Evolutionary conservation across 35 echinoderm and acorn worm genomes (phyloP).

Genomic region (Lytechinus pictus): DNA sequence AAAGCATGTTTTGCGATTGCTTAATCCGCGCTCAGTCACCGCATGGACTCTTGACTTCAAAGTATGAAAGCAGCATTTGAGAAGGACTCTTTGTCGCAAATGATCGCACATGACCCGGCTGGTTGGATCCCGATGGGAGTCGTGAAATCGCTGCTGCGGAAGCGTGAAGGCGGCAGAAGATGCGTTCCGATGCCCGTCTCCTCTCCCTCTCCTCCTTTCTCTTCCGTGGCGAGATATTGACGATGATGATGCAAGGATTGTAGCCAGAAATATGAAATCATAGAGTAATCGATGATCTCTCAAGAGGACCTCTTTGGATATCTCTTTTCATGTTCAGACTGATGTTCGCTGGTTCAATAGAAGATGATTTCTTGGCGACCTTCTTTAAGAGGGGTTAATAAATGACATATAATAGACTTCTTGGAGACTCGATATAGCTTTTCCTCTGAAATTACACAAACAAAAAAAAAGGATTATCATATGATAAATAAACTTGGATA

Average conservation of each 20-base stretch:
- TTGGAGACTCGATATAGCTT: background rate
- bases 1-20: background rate
- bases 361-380: background rate
- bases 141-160: constrained; percentile 15
- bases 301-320: background rate
- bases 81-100: background rate
- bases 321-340: background rate
- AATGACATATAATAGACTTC: background rate
- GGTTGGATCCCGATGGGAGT: background rate
- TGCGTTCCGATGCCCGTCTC: background rate
- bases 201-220: background rate
- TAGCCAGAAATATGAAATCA: background rate
- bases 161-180: constrained; percentile 14
- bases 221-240: no score
- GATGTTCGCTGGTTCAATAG: background rate
- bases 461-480: background rate
- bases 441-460: background rate
- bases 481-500: background rate
- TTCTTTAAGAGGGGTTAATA: no score
- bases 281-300: background rate
- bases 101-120: background rate
- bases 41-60: background rate
- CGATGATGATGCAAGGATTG: no score
- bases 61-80: background rate
- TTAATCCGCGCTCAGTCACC: background rate